These are phyloP conservation scores for Yasuhikotakia modesta DNA, from an alignment of 2,797 vertebrate genomes.

Conservation along the genomic window DNA sequence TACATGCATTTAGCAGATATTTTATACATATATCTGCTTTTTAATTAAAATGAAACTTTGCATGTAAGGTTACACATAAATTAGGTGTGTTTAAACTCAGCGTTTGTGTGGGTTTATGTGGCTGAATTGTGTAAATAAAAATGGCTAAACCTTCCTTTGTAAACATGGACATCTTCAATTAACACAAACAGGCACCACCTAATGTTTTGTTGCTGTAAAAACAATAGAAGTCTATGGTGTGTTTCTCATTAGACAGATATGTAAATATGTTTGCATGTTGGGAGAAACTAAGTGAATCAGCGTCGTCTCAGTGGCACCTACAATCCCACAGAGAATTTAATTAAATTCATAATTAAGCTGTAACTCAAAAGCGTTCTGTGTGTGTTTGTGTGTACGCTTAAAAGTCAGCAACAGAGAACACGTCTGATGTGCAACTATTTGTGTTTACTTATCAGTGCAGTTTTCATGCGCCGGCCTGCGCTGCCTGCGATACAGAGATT, in stretches of 20 bases:
- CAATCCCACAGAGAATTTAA: slow-evolving; percentile 43
- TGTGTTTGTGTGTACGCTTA: slow-evolving; percentile 11
- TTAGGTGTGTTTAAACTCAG: too few relatives aligned
- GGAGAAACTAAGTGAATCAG: slow-evolving; percentile 9
- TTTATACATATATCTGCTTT: too few relatives aligned
- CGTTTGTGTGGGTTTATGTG: too few relatives aligned
- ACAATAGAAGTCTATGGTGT: background rate
- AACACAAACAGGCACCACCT: background rate
- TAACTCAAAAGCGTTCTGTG: slow-evolving; percentile 27
- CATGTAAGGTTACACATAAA: too few relatives aligned
- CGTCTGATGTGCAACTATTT: slow-evolving; percentile 39
- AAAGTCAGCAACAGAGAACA: background rate
- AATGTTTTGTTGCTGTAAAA: background rate
- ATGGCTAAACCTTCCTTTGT: background rate
- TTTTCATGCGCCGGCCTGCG: slow-evolving; percentile 19
- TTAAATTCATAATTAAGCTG: slow-evolving; percentile 43
- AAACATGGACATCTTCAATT: background rate
- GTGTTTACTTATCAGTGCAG: slow-evolving; percentile 35
- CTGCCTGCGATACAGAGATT: background rate
- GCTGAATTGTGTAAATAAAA: too few relatives aligned
- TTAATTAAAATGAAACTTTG: too few relatives aligned
- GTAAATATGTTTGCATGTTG: background rate
- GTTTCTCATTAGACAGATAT: background rate
- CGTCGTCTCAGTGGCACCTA: background rate
- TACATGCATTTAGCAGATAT: too few relatives aligned